Conservation (phyloP, 2,797 vertebrate genomes). For the Champsocephalus esox region DNA sequence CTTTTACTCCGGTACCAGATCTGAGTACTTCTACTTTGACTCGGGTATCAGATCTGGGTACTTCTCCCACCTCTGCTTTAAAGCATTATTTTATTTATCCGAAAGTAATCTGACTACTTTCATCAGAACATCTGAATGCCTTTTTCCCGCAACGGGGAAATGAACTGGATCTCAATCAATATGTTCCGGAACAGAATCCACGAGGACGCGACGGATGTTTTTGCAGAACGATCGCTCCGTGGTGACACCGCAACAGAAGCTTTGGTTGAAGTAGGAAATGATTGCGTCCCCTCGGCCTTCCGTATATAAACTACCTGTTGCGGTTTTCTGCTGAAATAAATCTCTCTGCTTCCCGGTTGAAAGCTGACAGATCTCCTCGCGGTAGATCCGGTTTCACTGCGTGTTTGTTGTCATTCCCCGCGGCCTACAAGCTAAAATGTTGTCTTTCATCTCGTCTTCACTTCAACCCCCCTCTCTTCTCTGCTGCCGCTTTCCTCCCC, state of each 20-base stretch:
- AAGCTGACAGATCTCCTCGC: constrained; percentile 11
- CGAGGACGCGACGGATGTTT: not conserved
- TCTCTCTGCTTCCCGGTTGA: not conserved
- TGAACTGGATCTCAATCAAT: no score
- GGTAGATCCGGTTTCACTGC: constrained; percentile 59
- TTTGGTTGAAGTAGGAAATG: not conserved
- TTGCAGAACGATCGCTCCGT: not conserved
- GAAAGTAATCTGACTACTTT: no score
- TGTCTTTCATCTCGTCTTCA: constrained; percentile 53
- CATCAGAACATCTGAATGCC: no score
- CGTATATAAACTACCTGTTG: not conserved
- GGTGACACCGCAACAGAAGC: not conserved
- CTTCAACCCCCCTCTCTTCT: not conserved
- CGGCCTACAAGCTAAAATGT: constrained; percentile 65
- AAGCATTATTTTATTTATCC: no score
- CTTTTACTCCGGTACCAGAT: no score
- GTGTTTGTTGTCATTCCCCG: constrained; percentile 71
- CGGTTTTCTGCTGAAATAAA: not conserved
- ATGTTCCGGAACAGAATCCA: not conserved
- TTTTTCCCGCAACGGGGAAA: no score
- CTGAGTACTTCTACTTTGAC: no score
- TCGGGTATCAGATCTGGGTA: no score
- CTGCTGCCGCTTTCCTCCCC: not conserved
- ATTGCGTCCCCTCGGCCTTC: not conserved
- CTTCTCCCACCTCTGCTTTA: no score